Evolutionary conservation across 2,797 vertebrate genomes (phyloP).

Genomic region (Cossypha caffra): DNA sequence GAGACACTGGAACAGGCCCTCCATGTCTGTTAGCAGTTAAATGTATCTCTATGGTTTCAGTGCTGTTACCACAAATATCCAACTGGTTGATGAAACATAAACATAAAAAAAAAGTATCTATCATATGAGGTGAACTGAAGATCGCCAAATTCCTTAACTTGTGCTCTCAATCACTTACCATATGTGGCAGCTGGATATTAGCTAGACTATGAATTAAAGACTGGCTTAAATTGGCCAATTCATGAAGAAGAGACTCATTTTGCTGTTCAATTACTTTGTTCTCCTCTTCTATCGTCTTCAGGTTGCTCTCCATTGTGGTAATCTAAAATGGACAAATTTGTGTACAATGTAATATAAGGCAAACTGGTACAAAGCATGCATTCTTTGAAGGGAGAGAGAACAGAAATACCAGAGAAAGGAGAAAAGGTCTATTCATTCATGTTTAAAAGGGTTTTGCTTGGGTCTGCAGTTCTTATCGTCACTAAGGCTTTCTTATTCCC

Average conservation of each 20-base stretch:
- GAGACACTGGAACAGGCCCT: conserved; percentile 71
- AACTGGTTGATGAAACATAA: conserved; percentile 69
- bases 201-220: conserved; percentile 98
- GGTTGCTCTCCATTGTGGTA: conserved; percentile 98
- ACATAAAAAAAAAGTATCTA: conserved; percentile 67
- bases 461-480: background rate
- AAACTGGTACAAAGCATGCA: conserved; percentile 7
- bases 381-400: conserved; percentile 19
- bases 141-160: conserved; percentile 78
- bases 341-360: conserved; percentile 70
- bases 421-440: background rate
- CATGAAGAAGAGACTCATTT: conserved; percentile 97
- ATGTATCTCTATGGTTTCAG: conserved; percentile 70
- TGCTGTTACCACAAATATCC: conserved; percentile 72
- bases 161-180: conserved; percentile 88
- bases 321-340: conserved; percentile 82
- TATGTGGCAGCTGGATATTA: conserved; percentile 98
- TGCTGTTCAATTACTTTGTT: conserved; percentile 98
- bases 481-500: background rate
- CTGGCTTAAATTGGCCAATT: conserved; percentile 97
- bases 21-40: conserved; percentile 74
- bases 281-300: conserved; percentile 98
- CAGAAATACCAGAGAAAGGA: background rate
- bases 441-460: background rate
- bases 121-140: conserved; percentile 61